phyloP scores from a whole-genome alignment of 2,113 vertebrate genomes.

The Emydocephalus ijimae region DNA sequence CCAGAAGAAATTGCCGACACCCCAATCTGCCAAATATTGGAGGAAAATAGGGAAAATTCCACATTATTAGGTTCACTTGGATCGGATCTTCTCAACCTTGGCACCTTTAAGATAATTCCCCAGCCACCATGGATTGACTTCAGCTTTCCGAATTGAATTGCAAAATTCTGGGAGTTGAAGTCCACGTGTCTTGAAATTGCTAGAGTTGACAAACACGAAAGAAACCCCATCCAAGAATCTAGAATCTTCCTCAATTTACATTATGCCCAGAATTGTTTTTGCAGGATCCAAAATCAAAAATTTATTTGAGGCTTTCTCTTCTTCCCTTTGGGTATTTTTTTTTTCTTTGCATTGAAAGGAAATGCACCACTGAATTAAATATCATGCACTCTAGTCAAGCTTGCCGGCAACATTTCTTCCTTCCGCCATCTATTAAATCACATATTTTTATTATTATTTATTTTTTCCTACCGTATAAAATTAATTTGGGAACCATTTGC shows the following conservation, averaged over 20 bases:
- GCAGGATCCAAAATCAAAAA: neutral
- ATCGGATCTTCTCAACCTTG: too few species aligned
- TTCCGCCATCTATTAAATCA: neutral
- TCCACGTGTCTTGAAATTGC: neutral
- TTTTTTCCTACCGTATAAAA: neutral
- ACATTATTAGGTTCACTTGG: slow-evolving; percentile 10
- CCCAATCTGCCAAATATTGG: neutral
- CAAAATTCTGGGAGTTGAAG: neutral
- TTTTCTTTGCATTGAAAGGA: neutral
- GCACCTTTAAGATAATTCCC: neutral
- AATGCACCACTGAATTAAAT: slow-evolving; percentile 46
- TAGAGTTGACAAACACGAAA: neutral
- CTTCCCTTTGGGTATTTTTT: neutral
- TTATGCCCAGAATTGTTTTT: neutral
- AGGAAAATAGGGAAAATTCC: neutral
- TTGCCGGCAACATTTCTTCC: slow-evolving; percentile 46
- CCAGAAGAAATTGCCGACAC: neutral
- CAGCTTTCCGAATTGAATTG: neutral
- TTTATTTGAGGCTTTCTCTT: neutral
- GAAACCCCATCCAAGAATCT: slow-evolving; percentile 32
- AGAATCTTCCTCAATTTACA: neutral
- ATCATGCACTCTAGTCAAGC: neutral
- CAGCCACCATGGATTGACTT: neutral
- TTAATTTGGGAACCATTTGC: slow-evolving; percentile 28
- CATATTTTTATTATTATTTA: slow-evolving; percentile 24